phyloP scores from a whole-genome alignment of 2,113 vertebrate species.

The Eulemur macaco region DNA sequence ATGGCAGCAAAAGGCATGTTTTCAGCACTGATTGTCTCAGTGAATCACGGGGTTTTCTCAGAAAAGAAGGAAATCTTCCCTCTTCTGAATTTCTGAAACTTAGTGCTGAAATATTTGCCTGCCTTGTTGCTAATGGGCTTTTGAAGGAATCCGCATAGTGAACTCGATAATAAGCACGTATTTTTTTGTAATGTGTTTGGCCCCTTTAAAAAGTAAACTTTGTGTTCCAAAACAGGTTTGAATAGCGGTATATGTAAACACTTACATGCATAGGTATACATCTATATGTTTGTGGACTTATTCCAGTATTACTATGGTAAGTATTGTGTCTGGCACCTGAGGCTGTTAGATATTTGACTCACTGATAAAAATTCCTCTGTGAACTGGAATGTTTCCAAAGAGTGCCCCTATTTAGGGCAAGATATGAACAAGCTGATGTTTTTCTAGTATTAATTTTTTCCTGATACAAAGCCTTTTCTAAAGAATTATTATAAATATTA shows the following conservation, averaged over 20 bases:
- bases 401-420: neutral
- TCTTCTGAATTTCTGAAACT: neutral
- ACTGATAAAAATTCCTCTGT: neutral
- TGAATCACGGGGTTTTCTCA: neutral
- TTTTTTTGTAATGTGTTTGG: neutral
- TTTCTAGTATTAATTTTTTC: neutral
- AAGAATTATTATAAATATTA: neutral
- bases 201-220: neutral
- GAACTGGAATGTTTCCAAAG: neutral
- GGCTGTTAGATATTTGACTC: neutral
- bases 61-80: neutral
- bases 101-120: neutral
- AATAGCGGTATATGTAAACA: neutral
- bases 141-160: neutral
- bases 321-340: neutral
- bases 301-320: neutral
- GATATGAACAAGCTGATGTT: neutral
- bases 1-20: conserved; percentile 73
- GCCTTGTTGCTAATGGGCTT: neutral
- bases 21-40: neutral
- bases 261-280: too few species aligned
- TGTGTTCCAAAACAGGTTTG: neutral
- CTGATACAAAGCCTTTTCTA: neutral
- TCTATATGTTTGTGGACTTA: neutral
- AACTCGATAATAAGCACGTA: neutral